Conservation (phyloP, 2,797 vertebrate species). For the Myripristis murdjan region DNA sequence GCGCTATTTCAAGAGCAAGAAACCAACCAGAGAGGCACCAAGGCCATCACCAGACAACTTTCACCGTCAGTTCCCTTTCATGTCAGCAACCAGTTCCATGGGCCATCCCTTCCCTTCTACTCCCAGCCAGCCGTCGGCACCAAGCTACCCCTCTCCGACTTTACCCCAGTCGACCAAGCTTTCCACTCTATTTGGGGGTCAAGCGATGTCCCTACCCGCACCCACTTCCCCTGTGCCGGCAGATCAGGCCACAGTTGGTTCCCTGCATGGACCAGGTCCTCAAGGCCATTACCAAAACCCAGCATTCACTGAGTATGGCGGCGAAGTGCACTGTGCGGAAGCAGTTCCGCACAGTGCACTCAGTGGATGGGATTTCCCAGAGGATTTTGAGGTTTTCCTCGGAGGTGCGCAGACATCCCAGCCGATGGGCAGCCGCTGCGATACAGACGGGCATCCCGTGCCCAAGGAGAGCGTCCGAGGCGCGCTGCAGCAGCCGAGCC, state of each 20-base stretch:
- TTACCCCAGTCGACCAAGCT: conserved; percentile 64
- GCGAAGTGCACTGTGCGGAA: no score
- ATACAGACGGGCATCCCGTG: not conserved
- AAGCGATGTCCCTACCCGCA: not conserved
- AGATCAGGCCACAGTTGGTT: conserved; percentile 16
- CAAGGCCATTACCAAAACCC: conserved; percentile 14
- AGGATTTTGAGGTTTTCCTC: conserved; percentile 53
- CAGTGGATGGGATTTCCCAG: conserved; percentile 44
- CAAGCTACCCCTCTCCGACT: conserved; percentile 39
- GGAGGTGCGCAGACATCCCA: not conserved
- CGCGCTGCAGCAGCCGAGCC: conserved; percentile 6
- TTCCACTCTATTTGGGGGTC: conserved; percentile 25
- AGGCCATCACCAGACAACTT: conserved; percentile 1
- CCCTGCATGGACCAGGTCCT: not conserved
- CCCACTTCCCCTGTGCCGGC: conserved; percentile 17
- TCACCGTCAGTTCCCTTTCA: not conserved
- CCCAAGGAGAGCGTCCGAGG: not conserved
- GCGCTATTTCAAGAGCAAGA: conserved; percentile 81
- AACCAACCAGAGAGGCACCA: conserved; percentile 32
- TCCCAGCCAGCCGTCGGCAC: conserved; percentile 16
- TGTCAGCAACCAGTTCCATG: not conserved
- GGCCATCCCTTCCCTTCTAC: not conserved
- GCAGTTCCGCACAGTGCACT: conserved; percentile 3
- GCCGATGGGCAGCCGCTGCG: conserved; percentile 19
- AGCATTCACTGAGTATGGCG: not conserved